These are phyloP conservation scores for Felis catus DNA, from an alignment of 2,113 vertebrate genomes.

Conservation along the genomic window F.catus_Fca126_mat1.0 CM031412.1:138826501-138827000, in stretches of 20 bases:
- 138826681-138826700: conserved; percentile 44
- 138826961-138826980: conserved; percentile 65
- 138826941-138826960: conserved; percentile 63
- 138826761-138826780: conserved; percentile 39
- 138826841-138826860: conserved; percentile 23
- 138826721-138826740: conserved; percentile 65
- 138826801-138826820: conserved; percentile 44
- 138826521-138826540: not conserved
- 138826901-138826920: conserved; percentile 54
- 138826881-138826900: conserved; percentile 58
- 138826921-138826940: conserved; percentile 68
- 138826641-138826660: conserved; percentile 17
- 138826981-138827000: conserved; percentile 53
- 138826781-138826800: conserved; percentile 55
- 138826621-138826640: not conserved
- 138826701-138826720: conserved; percentile 43
- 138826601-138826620: not conserved
- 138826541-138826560: not conserved
- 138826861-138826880: conserved; percentile 51
- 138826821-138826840: conserved; percentile 36
- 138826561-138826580: not conserved
- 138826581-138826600: not conserved
- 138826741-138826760: conserved; percentile 48
- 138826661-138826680: conserved; percentile 30
- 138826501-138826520: not conserved